Percentiles rank a stretch among this genome's conserved stretches.
Evolutionary conservation across 2,797 vertebrate genomes (phyloP).

Genomic region (Pagetopsis macropterus): DNA sequence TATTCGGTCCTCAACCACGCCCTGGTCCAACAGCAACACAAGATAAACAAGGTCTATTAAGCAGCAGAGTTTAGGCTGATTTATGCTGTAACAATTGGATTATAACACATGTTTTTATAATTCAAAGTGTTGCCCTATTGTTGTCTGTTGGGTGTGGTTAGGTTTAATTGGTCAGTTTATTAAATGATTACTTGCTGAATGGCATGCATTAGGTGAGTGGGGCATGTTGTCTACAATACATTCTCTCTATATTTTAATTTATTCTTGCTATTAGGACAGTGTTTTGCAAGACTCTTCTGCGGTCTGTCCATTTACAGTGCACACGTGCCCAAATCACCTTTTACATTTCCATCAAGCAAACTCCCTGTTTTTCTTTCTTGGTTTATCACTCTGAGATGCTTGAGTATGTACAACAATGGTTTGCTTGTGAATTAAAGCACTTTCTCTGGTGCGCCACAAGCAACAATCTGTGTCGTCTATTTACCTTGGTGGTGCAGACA

Average conservation of each 20-base stretch:
- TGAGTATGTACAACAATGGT: constrained; percentile 73
- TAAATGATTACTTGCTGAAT: constrained; percentile 60
- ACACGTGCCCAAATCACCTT: constrained; percentile 68
- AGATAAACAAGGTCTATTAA: constrained; percentile 11
- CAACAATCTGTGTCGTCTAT: constrained; percentile 33
- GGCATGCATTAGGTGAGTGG: constrained; percentile 66
- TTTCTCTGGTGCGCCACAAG: constrained; percentile 1
- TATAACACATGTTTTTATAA: not conserved
- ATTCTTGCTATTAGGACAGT: constrained; percentile 33
- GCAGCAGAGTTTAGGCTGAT: constrained; percentile 22
- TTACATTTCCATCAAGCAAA: constrained; percentile 68
- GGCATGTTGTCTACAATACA: constrained; percentile 36
- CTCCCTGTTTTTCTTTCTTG: constrained; percentile 35
- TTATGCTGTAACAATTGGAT: not conserved
- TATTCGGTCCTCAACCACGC: constrained; percentile 56
- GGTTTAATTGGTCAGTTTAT: constrained; percentile 54
- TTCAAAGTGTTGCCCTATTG: constrained; percentile 29
- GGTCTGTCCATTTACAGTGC: constrained; percentile 58
- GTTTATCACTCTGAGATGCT: constrained; percentile 76
- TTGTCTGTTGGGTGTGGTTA: constrained; percentile 75
- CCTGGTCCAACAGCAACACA: constrained; percentile 52
- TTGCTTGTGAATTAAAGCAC: constrained; percentile 40
- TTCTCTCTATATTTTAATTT: not conserved
- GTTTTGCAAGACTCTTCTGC: constrained; percentile 52
- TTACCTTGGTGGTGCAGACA: constrained; percentile 20